A percentile compares a stretch with the other conserved stretches of the same genome.
Conservation (phyloP, 2,113 vertebrate genomes). For the Thalassarche chlororhynchos region DNA sequence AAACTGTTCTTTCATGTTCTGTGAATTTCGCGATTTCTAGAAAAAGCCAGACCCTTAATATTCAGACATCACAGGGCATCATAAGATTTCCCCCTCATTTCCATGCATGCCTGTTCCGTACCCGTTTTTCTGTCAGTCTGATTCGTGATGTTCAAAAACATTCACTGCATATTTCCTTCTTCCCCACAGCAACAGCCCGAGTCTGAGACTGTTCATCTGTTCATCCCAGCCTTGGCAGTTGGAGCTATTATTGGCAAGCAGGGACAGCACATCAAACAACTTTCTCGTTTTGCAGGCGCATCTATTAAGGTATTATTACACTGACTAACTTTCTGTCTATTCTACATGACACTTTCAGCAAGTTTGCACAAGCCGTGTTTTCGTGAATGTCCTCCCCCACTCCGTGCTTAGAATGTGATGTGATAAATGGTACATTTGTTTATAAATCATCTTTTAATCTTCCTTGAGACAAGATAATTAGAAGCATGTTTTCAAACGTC, state of each 20-base stretch:
- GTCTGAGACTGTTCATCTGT: slow-evolving; percentile 95
- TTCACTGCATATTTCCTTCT: slow-evolving; percentile 53
- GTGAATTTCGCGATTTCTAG: neutral
- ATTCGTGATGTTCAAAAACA: slow-evolving; percentile 54
- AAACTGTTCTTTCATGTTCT: neutral
- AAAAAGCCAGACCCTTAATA: slow-evolving; percentile 13
- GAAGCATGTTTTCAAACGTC: slow-evolving; percentile 63
- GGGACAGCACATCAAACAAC: slow-evolving; percentile 99
- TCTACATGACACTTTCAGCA: slow-evolving; percentile 7
- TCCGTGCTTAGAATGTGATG: slow-evolving; percentile 1
- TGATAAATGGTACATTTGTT: slow-evolving; percentile 61
- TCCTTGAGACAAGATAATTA: slow-evolving; percentile 69
- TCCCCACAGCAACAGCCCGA: slow-evolving; percentile 85
- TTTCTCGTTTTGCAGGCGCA: slow-evolving; percentile 95
- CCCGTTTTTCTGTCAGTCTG: slow-evolving; percentile 47
- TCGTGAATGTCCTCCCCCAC: neutral
- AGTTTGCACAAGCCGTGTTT: slow-evolving; percentile 41
- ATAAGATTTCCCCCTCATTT: slow-evolving; percentile 30
- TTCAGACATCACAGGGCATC: slow-evolving; percentile 22
- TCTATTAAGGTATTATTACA: slow-evolving; percentile 91
- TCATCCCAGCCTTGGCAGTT: slow-evolving; percentile 95
- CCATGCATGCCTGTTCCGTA: slow-evolving; percentile 30
- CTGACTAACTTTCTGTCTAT: slow-evolving; percentile 13
- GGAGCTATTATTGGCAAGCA: slow-evolving; percentile 99
- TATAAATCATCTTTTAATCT: slow-evolving; percentile 70